phyloP scores from a whole-genome alignment of 2,113 vertebrate genomes.

The Prochilodus magdalenae region DNA sequence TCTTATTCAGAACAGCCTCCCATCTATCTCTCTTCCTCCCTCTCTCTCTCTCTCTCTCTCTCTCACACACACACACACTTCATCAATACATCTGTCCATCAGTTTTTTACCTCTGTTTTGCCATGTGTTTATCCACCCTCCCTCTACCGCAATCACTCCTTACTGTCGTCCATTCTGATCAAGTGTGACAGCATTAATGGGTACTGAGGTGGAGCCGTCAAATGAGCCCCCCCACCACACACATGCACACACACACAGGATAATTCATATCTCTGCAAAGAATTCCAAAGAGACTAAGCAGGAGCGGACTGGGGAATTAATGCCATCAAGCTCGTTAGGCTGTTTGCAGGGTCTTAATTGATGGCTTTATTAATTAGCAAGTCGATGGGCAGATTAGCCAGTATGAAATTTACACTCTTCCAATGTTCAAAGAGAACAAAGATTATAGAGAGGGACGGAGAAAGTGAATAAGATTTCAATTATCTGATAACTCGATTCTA shows the following conservation, averaged over 20 bases:
- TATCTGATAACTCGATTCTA: neutral
- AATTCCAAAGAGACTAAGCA: slow-evolving; percentile 11
- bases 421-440: neutral
- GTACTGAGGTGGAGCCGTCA: slow-evolving; percentile 27
- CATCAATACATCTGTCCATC: neutral
- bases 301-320: slow-evolving; percentile 8
- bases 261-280: slow-evolving; percentile 30
- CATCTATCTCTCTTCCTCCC: too few species aligned
- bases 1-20: too few species aligned
- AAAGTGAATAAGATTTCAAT: neutral
- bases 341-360: slow-evolving; percentile 37
- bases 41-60: neutral
- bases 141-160: neutral
- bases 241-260: slow-evolving; percentile 5
- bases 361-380: slow-evolving; percentile 25
- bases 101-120: neutral
- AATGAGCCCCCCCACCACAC: slow-evolving; percentile 14
- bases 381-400: neutral
- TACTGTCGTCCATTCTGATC: neutral
- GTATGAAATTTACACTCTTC: slow-evolving; percentile 12
- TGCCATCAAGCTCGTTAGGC: neutral
- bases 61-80: too few species aligned
- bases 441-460: neutral
- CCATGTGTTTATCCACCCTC: neutral
- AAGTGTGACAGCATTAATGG: slow-evolving; percentile 31